Conservation (phyloP, 2,113 vertebrate genomes). For the Epinephelus cyanopodus region DNA sequence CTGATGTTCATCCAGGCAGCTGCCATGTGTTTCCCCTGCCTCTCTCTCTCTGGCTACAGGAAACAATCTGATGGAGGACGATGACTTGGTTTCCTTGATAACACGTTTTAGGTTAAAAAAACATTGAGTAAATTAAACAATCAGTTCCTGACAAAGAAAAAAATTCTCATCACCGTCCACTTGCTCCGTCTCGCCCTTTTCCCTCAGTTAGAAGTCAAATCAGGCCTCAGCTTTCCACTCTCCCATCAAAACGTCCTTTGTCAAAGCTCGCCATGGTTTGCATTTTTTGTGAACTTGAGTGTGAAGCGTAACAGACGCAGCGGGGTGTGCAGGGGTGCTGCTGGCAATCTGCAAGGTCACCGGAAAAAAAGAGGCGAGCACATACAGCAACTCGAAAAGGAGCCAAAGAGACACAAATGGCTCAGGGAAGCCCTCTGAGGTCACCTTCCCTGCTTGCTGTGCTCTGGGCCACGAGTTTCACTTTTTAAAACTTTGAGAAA, state of each 20-base stretch:
- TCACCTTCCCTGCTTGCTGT: conserved; percentile 2
- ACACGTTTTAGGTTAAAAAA: background rate
- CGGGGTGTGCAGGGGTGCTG: conserved; percentile 19
- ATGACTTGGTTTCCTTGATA: background rate
- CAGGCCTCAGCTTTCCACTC: background rate
- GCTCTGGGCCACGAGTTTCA: conserved; percentile 4
- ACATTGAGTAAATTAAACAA: background rate
- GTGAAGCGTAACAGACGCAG: conserved; percentile 33
- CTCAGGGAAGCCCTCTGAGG: background rate
- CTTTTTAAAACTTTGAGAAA: background rate
- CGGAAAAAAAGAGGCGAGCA: background rate
- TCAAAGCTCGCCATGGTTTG: conserved; percentile 16
- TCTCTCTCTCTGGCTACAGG: conserved; percentile 7
- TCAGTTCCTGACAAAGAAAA: background rate
- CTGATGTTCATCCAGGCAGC: conserved; percentile 31
- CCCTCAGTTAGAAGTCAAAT: conserved; percentile 11
- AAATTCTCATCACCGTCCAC: background rate
- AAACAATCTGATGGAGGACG: background rate
- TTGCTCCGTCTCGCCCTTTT: background rate
- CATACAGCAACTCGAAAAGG: background rate
- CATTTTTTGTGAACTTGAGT: conserved; percentile 14
- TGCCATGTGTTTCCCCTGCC: conserved; percentile 9
- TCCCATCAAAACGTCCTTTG: conserved; percentile 15
- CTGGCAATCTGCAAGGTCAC: conserved; percentile 40
- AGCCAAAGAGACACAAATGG: background rate